Percentiles rank a stretch among this genome's conserved stretches.
phyloP scores from a whole-genome alignment of 1,140 invertebrate species.

The Pseudomyrmex dendroicus region DNA sequence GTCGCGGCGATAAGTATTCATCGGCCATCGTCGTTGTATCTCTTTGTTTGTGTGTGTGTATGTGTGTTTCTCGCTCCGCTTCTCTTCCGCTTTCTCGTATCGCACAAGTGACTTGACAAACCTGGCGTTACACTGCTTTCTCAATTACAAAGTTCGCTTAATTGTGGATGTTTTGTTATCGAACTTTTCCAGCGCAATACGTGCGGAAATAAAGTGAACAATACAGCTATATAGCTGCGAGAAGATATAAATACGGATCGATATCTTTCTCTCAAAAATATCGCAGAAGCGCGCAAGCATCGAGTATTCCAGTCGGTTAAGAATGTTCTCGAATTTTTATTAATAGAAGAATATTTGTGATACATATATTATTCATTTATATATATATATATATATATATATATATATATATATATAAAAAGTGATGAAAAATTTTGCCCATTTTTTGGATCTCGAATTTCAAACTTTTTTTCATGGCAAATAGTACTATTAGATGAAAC shows the following conservation, averaged over 20 bases:
- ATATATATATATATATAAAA: too few species aligned
- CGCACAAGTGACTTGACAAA: constrained; percentile 32
- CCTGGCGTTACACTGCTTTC: constrained; percentile 13
- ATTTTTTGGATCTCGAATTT: too few species aligned
- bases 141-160: constrained; percentile 50
- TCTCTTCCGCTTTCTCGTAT: neutral
- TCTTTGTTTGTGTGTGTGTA: neutral
- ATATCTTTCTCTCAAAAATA: constrained; percentile 14
- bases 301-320: neutral
- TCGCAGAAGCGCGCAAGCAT: neutral
- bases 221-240: neutral
- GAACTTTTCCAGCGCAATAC: constrained; percentile 24
- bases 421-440: too few species aligned
- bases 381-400: too few species aligned
- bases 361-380: too few species aligned
- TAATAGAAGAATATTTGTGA: constrained; percentile 8
- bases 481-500: too few species aligned
- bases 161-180: constrained; percentile 36
- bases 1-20: constrained; percentile 44
- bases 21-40: constrained; percentile 16
- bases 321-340: constrained; percentile 6
- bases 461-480: too few species aligned
- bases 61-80: neutral
- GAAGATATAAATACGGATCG: constrained; percentile 2
- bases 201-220: neutral